Evolutionary conservation across 2,888 invertebrate genomes (phyloP), one percentile per base, ranked within the genome.

Genomic region (Tetranychus piercei): DNA sequence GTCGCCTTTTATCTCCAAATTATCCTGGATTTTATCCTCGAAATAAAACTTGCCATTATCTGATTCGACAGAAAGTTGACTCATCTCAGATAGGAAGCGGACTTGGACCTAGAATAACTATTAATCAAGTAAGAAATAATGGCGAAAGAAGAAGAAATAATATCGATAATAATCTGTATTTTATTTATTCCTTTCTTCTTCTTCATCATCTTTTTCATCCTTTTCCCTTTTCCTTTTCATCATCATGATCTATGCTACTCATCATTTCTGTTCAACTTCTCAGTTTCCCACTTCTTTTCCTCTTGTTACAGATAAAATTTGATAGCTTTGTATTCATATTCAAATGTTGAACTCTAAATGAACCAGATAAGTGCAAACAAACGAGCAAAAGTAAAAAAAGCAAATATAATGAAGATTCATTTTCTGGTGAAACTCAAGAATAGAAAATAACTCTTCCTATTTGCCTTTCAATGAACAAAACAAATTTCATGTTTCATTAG

Each of bases 11-110:
- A 83, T 91, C 91, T 43, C 93, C 92, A 15, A 93, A 93, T 85
- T 92, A 90, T 83, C 92, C 92, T 15, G 92, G 92, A 74, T 88
- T 91, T 78, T 93, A 92, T 83, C 92, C 92, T 6, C 85, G 91
- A 76, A 92, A 92, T 82, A 88, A 91, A 77, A 90, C 90, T 79
- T 95, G 94, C 83, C 89, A 91, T 82, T 91, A 92, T 87, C 90
- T 90, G 78, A 85, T 92, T 78, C 86, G 73, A 15, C 78, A 79
- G 23, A 74, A 55, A 55, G 11, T 55, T 15, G 15, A 55, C 15
- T 15, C 9, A 55, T 15, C 55, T 55, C 55, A 15, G 15, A 55
- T 15, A 15, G 55, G 9, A 55, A 55, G 15, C 55, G 55, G 55
- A 55, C 15, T 55, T 15, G 15, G 15, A 55, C 55, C 55, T 55